Percentiles rank a stretch among this genome's conserved stretches.
Evolutionary conservation across 2,888 invertebrate species (phyloP).

Genomic region (Boloria euphrosyne): DNA sequence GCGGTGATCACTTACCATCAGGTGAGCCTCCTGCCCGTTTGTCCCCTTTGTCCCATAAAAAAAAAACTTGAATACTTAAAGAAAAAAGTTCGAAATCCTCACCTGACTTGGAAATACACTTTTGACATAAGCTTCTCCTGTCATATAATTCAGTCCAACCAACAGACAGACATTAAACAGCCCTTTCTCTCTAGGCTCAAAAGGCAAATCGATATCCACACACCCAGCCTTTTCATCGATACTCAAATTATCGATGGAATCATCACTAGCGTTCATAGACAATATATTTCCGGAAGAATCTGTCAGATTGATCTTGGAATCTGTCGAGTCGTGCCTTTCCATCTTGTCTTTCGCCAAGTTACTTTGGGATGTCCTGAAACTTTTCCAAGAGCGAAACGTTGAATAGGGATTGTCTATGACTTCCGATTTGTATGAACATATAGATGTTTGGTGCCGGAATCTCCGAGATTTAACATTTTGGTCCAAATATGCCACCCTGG

Average conservation of each 20-base stretch:
- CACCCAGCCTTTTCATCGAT: constrained; percentile 73
- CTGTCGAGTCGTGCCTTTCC: constrained; percentile 49
- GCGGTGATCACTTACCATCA: no score
- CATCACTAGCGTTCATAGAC: constrained; percentile 57
- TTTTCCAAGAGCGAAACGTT: constrained; percentile 76
- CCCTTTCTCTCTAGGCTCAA: constrained; percentile 66
- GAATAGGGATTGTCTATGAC: constrained; percentile 65
- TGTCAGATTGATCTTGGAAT: constrained; percentile 64
- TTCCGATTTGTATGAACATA: constrained; percentile 69
- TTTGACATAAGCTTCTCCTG: constrained; percentile 86
- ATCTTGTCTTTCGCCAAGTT: constrained; percentile 60
- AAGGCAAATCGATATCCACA: constrained; percentile 64
- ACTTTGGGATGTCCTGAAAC: constrained; percentile 68
- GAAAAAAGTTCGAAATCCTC: constrained; percentile 17
- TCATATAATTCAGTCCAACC: constrained; percentile 85
- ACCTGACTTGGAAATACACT: constrained; percentile 86
- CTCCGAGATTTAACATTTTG: constrained; percentile 55
- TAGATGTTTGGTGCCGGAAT: constrained; percentile 67
- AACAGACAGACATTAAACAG: constrained; percentile 87
- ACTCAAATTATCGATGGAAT: constrained; percentile 58
- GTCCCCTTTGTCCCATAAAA: no score
- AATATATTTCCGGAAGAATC: constrained; percentile 62
- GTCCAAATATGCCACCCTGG: constrained; percentile 75
- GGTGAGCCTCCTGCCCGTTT: no score
- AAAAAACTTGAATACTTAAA: not conserved